phyloP scores from a whole-genome alignment of 2,888 invertebrate genomes.

The Leptopilina myrica region DNA sequence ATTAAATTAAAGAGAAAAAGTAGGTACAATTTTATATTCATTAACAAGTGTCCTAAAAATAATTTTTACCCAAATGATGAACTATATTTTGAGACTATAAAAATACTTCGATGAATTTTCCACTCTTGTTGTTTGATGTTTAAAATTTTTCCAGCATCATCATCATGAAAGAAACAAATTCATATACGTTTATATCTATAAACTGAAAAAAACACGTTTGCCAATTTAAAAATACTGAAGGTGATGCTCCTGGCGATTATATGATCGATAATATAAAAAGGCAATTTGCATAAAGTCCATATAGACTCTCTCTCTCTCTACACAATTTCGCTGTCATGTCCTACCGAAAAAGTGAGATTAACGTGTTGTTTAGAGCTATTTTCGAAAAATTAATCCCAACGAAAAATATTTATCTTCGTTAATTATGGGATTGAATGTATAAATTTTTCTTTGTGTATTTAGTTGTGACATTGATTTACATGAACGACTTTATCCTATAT shows the following conservation, averaged over 20 bases:
- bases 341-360: conserved; percentile 33
- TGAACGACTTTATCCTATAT: neutral
- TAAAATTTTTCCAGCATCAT: neutral
- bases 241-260: conserved; percentile 21
- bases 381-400: neutral
- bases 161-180: neutral
- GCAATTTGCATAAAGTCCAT: conserved; percentile 28
- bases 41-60: too few species aligned
- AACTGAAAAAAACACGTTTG: conserved; percentile 18
- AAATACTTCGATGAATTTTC: too few species aligned
- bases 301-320: neutral
- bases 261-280: conserved; percentile 17
- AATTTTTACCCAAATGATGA: too few species aligned
- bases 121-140: too few species aligned
- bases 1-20: too few species aligned
- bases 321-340: conserved; percentile 22
- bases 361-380: conserved; percentile 22
- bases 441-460: conserved; percentile 19
- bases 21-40: too few species aligned
- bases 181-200: neutral
- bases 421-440: conserved; percentile 21
- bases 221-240: conserved; percentile 7
- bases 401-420: conserved; percentile 7
- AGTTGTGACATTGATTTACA: conserved; percentile 12
- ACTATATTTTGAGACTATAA: too few species aligned